Base-by-base conservation (phyloP, 2,113 vertebrate genomes). In the Xenopus borealis region DNA sequence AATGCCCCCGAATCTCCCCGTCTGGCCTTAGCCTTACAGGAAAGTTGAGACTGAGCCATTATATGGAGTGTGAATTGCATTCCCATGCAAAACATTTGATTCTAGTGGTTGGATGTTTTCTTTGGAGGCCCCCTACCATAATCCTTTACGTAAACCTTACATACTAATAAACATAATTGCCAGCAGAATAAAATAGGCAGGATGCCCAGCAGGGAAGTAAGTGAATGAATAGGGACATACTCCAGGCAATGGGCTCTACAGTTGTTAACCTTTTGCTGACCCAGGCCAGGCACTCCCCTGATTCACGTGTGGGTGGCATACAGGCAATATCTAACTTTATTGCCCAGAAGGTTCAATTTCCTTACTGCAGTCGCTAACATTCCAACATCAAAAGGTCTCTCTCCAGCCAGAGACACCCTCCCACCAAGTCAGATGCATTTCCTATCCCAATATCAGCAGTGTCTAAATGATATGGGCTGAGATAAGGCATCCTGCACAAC, bases 281-380 rank as follows among this genome's bases (percentile, higher is more conserved):
- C 73, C 66, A 55, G 59, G 23, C 44, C 61, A 63, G 67, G 46
- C 57, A 69, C 52, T 69, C 59, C 50, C 46, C 53, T n/a, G 27
- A 52, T 69, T 63, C 52, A 20, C 45, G 20, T 61, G 30, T 69
- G 57, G 65, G 66, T 69, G 73, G 73, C 45, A 68, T 55, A 53
- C 23, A 62, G 46, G 27, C 19, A 52, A 27, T 75, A 69, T 68
- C 55, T 69, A 20, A 33, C 13, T 76, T 76, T 76, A 69, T 76
- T 53, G 58, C 78, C 79, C 71, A 82, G 82, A 86, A 83, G 67
- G 86, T 86, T 80, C 84, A 82, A 82, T 80, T 83, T 86, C 80
- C 83, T 88, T 86, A 91, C 85, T 85, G 85, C 80, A 75, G 17
- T 65, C 13, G 52, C 85, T 80, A 83, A 59, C 86, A 83, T 86